Percentiles rank a stretch among this genome's conserved stretches.
phyloP scores from a whole-genome alignment of 2,888 invertebrate genomes.

The Volucella zonaria region DNA sequence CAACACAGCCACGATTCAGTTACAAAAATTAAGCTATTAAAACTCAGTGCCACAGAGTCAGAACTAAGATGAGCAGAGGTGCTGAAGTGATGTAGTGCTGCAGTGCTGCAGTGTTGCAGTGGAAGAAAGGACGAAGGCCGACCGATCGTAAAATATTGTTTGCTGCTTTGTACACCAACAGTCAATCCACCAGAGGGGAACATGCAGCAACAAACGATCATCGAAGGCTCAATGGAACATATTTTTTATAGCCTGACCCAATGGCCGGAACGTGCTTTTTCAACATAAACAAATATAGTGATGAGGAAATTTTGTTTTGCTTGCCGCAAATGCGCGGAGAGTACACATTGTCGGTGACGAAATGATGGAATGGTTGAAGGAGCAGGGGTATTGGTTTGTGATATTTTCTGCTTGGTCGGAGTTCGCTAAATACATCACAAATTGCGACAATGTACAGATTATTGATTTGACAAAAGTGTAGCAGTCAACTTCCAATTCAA shows the following conservation, averaged over 20 bases:
- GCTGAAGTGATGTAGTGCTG: too few relatives aligned
- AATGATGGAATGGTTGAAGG: too few relatives aligned
- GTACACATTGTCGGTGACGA: too few relatives aligned
- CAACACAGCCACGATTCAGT: conserved; percentile 4
- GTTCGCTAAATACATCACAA: too few relatives aligned
- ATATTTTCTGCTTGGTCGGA: too few relatives aligned
- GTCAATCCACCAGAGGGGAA: not conserved
- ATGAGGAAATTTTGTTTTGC: conserved; percentile 57
- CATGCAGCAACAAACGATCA: conserved; percentile 23
- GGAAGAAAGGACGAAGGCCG: not conserved
- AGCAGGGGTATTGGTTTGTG: too few relatives aligned
- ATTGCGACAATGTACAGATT: too few relatives aligned
- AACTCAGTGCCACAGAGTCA: not conserved
- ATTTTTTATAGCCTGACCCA: conserved; percentile 63
- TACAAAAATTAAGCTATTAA: conserved; percentile 58
- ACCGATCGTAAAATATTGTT: not conserved
- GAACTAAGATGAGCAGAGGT: not conserved
- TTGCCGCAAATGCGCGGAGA: too few relatives aligned
- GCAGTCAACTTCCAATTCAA: too few relatives aligned
- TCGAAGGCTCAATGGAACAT: conserved; percentile 65
- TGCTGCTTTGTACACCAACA: not conserved
- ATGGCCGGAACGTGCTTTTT: conserved; percentile 65
- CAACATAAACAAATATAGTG: conserved; percentile 34
- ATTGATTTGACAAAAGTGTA: too few relatives aligned
- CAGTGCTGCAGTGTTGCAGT: too few relatives aligned